Conservation (phyloP, 2,113 vertebrate species). For the Paedocypris sp. region DNA sequence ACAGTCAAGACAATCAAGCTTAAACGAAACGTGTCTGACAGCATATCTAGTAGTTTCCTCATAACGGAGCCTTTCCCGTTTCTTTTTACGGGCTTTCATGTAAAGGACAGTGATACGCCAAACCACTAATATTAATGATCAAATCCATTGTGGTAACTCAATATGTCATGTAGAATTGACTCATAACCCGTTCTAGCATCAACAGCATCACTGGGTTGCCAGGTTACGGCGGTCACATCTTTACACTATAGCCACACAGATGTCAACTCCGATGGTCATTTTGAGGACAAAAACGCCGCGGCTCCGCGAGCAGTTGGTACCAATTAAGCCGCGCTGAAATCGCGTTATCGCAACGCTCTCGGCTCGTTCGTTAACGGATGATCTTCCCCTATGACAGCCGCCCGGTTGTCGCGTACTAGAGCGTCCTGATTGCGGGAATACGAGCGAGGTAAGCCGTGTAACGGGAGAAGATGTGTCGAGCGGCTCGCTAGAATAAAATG, state of each 20-base stretch:
- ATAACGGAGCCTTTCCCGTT: no score
- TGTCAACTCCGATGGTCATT: conserved; percentile 12
- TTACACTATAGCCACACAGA: conserved; percentile 1
- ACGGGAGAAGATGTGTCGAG: neutral
- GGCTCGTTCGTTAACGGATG: neutral
- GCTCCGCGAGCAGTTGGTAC: neutral
- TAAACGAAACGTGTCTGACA: neutral
- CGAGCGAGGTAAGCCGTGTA: conserved; percentile 1
- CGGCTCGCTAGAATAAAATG: neutral
- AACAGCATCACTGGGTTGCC: neutral
- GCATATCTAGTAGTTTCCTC: no score
- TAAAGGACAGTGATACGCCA: no score
- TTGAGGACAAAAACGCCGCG: neutral
- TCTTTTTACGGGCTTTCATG: no score
- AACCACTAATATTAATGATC: no score
- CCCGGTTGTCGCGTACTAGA: neutral
- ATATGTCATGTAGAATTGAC: no score
- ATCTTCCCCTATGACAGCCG: conserved; percentile 5
- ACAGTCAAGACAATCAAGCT: neutral
- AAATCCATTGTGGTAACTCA: no score
- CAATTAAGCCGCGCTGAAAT: neutral
- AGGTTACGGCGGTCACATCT: neutral
- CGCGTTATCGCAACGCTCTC: conserved; percentile 2
- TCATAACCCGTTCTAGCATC: neutral
- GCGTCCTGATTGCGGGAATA: neutral